phyloP scores from a whole-genome alignment of 2,888 invertebrate genomes.

The Scaptomyza flava region DNA sequence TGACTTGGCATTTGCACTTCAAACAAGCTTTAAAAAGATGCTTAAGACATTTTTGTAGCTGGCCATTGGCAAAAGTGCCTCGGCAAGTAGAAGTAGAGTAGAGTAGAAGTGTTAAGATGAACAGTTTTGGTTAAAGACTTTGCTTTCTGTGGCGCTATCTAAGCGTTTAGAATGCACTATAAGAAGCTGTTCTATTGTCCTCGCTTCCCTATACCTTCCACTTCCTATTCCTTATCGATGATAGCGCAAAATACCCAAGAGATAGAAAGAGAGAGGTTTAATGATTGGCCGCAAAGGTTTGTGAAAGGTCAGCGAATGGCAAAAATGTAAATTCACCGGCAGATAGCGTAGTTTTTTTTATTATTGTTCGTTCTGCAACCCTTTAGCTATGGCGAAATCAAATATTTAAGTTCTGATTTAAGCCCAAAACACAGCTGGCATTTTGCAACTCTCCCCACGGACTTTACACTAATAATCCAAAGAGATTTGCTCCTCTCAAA shows the following conservation, averaged over 20 bases:
- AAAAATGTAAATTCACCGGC: constrained; percentile 55
- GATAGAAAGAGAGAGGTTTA: constrained; percentile 17
- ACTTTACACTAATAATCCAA: constrained; percentile 45
- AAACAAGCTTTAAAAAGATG: constrained; percentile 66
- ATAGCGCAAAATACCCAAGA: constrained; percentile 32
- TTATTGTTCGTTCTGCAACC: constrained; percentile 1
- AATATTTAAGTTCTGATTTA: constrained; percentile 73
- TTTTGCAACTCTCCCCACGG: constrained; percentile 43
- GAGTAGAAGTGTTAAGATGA: constrained; percentile 35
- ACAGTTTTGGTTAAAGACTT: background rate
- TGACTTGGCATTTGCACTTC: constrained; percentile 68
- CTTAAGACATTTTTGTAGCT: constrained; percentile 50
- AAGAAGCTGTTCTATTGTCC: background rate
- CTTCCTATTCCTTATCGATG: constrained; percentile 4
- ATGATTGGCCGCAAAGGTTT: constrained; percentile 55
- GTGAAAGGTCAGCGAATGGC: constrained; percentile 57
- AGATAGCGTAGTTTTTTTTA: constrained; percentile 11
- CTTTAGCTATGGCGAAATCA: constrained; percentile 31
- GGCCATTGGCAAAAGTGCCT: constrained; percentile 49
- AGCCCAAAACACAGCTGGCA: constrained; percentile 44
- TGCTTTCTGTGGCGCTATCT: constrained; percentile 2
- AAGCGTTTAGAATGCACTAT: constrained; percentile 8
- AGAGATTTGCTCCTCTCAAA: constrained; percentile 12
- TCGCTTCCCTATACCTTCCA: too few species aligned
- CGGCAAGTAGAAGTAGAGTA: background rate